Evolutionary conservation across 2,113 vertebrate species (phyloP), one percentile per base, ranked within the genome.

Genomic region (Anhinga anhinga): DNA sequence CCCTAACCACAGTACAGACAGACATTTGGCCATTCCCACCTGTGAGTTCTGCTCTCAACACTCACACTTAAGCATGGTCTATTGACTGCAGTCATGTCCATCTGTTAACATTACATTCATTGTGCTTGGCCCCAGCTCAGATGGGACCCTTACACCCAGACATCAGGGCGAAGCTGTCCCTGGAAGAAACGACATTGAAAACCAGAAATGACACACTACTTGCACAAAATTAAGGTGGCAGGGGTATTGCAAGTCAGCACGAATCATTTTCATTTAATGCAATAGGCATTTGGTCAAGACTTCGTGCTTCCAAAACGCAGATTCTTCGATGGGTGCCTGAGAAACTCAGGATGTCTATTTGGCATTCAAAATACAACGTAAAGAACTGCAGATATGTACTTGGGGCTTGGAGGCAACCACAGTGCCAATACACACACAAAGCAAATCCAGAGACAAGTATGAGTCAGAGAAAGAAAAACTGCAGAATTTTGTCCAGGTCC

Each of bases 11-110:
- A 96, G 95, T 1, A 96, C 94, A 95, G 95, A 91, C 95, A 95
- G 95, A 91, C 95, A 72, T 93, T 92, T 92, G 95, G 93, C 96
- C 95, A 80, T 96, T 97, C 95, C 97, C 96, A 97, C 97, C 96
- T 96, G 94, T 69, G 95, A 96, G 93, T 9, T 86, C 93, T 94
- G 88, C 94, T 94, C 93, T 96, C 92, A 91, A 44, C 85, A 67
- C 94, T 90, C 90, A 34, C 92, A 40, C 90, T 94, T 86, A 72
- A 47, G 67, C 88, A 66, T 1, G 71, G 53, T 85, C 81, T 74
- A 2, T 70, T 90, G 93, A 90, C 70, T 87, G 86, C 83, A 85
- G 62, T 18, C 66, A 26, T 66, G 86, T 82, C 86, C 93, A 85
- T 94, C 95, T 95, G 82, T 73, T 80, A 81, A 90, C 79, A 94